These are phyloP conservation scores for Heterotilapia buettikoferi DNA, from an alignment of 2,113 vertebrate species.

Conservation along the genomic window DNA sequence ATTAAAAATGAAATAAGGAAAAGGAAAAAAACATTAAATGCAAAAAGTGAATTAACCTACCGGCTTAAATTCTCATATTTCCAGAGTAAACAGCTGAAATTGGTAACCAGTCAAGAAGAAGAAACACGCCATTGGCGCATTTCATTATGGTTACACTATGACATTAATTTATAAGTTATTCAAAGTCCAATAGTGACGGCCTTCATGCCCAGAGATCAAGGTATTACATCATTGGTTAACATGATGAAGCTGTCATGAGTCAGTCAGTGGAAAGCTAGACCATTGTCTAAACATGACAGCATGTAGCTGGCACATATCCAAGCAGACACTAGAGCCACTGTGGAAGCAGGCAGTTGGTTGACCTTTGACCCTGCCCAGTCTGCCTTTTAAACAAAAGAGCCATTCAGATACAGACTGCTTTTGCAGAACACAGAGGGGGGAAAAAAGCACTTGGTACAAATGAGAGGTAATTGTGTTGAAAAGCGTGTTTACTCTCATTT, in stretches of 20 bases:
- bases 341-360: slow-evolving; percentile 35
- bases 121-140: neutral
- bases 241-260: slow-evolving; percentile 50
- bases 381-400: slow-evolving; percentile 48
- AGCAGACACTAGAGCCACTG: slow-evolving; percentile 51
- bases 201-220: slow-evolving; percentile 15
- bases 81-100: neutral
- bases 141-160: neutral
- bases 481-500: neutral
- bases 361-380: slow-evolving; percentile 60
- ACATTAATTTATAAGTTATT: neutral
- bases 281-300: slow-evolving; percentile 52
- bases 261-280: slow-evolving; percentile 37
- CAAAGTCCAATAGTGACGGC: neutral
- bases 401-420: slow-evolving; percentile 36
- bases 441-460: neutral
- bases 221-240: slow-evolving; percentile 32
- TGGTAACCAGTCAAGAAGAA: neutral
- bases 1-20: neutral
- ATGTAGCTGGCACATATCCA: slow-evolving; percentile 45
- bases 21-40: neutral
- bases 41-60: neutral
- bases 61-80: fast-evolving
- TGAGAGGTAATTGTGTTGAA: neutral
- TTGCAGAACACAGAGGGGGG: neutral